Conservation (phyloP, 1,140 invertebrate species). For the Orius insidiosus region DNA sequence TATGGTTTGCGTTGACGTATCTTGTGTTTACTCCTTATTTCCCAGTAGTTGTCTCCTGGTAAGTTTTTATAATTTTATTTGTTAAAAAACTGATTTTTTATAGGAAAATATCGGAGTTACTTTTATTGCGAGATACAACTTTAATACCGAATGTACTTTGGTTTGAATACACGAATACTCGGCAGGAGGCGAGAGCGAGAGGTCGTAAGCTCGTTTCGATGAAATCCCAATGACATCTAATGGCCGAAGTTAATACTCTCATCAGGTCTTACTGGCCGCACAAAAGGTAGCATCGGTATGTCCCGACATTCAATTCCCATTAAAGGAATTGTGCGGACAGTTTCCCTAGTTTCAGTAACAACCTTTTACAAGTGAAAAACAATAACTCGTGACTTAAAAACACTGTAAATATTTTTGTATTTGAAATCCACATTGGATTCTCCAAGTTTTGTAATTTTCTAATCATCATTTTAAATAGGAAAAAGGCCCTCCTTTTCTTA, state of each 20-base stretch:
- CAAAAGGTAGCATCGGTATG: slow-evolving; percentile 17
- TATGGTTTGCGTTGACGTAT: slow-evolving; percentile 67
- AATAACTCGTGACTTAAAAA: no score
- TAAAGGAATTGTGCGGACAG: no score
- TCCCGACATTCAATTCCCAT: no score
- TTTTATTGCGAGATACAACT: slow-evolving; percentile 75
- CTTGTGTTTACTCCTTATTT: slow-evolving; percentile 68
- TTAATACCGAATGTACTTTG: slow-evolving; percentile 84
- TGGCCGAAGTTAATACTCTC: slow-evolving; percentile 8
- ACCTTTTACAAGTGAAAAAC: no score
- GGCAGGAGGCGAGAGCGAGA: slow-evolving; percentile 60
- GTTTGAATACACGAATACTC: slow-evolving; percentile 84
- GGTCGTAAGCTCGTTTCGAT: slow-evolving; percentile 70
- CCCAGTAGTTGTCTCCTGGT: slow-evolving; percentile 72
- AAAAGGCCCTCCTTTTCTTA: no score
- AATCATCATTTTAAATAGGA: no score
- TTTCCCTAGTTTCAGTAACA: no score
- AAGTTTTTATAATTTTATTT: slow-evolving; percentile 27
- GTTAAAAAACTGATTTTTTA: slow-evolving; percentile 23
- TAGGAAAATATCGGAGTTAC: slow-evolving; percentile 72
- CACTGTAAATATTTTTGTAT: no score
- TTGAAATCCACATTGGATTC: no score
- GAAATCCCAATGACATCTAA: slow-evolving; percentile 63
- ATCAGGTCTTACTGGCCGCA: slow-evolving; percentile 17
- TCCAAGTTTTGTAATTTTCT: no score